Base-by-base conservation (phyloP, 2,113 vertebrate genomes). In the Sclerurus mexicanus region DNA sequence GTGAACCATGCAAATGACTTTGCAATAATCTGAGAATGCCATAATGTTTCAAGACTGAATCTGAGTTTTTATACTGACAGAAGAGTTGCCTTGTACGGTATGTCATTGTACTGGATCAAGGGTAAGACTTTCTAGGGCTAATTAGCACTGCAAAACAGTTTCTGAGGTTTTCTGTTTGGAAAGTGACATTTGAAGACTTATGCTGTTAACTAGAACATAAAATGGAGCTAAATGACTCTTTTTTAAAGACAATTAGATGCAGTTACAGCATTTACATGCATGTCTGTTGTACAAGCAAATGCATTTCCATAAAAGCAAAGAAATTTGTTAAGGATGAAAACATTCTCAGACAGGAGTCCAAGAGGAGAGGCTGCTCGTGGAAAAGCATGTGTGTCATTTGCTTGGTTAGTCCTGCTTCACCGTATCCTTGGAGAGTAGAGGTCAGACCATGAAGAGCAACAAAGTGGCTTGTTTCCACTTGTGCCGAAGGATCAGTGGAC, bases 121-220 rank as follows among this genome's bases (percentile, higher is more conserved):
- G 60, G 44, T 79, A 87, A 89, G 56, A 16, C 27, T 53, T 89
- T 89, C 69, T n/a, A 82, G 25, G 69, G 58, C 28, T 91, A 53
- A 75, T 75, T 63, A 67, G 49, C 52, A 73, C 63, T 79, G 66
- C 69, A 87, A 85, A 96, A 79, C 4, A 72, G 7, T 42, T 66
- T 82, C 40, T 87, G 52, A 67, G 60, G 8, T 82, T 35, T 91
- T 75, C 63, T 60, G 12, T 53, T 60, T 56, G 20, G 14, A 37
- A 87, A 92, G 24, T 76, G 77, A 72, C 89, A 73, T 87, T 66
- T 72, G 52, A 95, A 91, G 58, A 55, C 31, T 92, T 92, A 60
- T 40, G 31, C 35, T 55, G 71, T 55, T 89, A 81, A 31, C 42
- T 52, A 37, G 59, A 90, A 89, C 59, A 86, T 12, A 39, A 95